Percentiles rank a stretch among this genome's conserved stretches.
Evolutionary conservation across 1,140 invertebrate species (phyloP).

Genomic region (Aleiodes sp.): DNA sequence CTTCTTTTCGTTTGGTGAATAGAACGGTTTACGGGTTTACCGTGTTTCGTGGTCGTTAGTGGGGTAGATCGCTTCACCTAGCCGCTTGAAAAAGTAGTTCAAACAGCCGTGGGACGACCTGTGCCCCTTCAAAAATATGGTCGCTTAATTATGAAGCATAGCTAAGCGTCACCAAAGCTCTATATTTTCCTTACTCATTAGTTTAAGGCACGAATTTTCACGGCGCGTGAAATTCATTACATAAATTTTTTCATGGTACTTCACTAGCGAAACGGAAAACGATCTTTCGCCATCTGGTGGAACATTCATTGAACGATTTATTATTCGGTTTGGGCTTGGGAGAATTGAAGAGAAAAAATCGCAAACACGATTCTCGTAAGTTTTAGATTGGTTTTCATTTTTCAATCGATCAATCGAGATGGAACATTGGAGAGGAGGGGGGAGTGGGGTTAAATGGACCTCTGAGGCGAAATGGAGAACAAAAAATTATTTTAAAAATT

Average conservation of each 20-base stretch:
- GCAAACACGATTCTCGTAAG: too few species aligned
- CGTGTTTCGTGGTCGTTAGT: not conserved
- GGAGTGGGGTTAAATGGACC: too few species aligned
- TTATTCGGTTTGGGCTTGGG: too few species aligned
- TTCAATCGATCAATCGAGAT: too few species aligned
- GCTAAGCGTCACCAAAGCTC: slow-evolving; percentile 83
- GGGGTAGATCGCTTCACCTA: slow-evolving; percentile 78
- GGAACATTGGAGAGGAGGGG: too few species aligned
- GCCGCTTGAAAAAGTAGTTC: slow-evolving; percentile 75
- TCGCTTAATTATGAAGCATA: slow-evolving; percentile 70
- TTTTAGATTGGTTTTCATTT: too few species aligned
- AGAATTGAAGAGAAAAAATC: not conserved
- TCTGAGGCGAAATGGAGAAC: not conserved
- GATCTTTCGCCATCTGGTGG: slow-evolving; percentile 43
- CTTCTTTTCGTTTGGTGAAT: too few species aligned
- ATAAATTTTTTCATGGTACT: not conserved
- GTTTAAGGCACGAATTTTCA: slow-evolving; percentile 77
- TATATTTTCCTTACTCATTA: slow-evolving; percentile 90
- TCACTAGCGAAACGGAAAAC: slow-evolving; percentile 28
- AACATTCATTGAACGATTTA: not conserved
- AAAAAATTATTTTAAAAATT: too few species aligned
- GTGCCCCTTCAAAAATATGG: slow-evolving; percentile 76
- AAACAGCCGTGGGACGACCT: slow-evolving; percentile 76
- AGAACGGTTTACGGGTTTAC: too few species aligned
- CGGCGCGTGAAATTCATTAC: not conserved